Evolutionary conservation across 2,888 invertebrate genomes (phyloP), one percentile per base, ranked within the genome.

Genomic region (Tryphoninae sp.): DNA sequence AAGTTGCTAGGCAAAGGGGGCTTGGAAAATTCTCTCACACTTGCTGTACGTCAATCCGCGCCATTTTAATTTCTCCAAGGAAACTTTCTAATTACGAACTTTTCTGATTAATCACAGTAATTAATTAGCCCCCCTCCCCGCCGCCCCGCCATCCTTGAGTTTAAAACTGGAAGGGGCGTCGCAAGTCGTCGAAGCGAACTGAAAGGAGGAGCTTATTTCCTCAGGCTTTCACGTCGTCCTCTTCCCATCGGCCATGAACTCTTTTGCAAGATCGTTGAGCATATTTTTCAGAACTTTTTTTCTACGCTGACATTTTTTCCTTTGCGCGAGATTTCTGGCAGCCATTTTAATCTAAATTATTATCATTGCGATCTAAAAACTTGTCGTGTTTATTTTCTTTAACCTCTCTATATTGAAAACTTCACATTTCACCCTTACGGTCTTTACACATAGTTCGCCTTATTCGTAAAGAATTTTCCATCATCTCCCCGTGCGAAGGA

Each of bases 81-180:
- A 93, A 93, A 93, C 93, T 93, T 93, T 93, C 93, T 93, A 93
- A 93, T 93, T 93, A 93, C 93, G 89, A 93, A 93, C 92, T 93
- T 93, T 93, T 93, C 93, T 93, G 93, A 93, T 93, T 93, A 93
- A 93, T 93, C 93, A 93, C 93, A 93, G 93, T 93, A 93, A 93
- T 93, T 93, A 93, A 93, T 93, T 93, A 93, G 93, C 19, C 19
- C 19, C 19, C 19, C 65, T 59, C 49, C 40, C 33, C n/a, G 11
- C 75, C 64, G 58, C 73, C 71, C 49, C 58, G 62, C 42, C 71
- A 33, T 65, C 42, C 59, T 45, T 62, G 55, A 16, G 40, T 23
- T 40, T 2, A 71, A 45, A 26, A 53, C 59, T 51, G 42, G n/a
- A 59, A 59, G 68, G 19, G 55, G 22, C 55, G 71, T 65, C 58